Conservation (phyloP, 1,140 invertebrate species). For the Hormaphis cornu region DNA sequence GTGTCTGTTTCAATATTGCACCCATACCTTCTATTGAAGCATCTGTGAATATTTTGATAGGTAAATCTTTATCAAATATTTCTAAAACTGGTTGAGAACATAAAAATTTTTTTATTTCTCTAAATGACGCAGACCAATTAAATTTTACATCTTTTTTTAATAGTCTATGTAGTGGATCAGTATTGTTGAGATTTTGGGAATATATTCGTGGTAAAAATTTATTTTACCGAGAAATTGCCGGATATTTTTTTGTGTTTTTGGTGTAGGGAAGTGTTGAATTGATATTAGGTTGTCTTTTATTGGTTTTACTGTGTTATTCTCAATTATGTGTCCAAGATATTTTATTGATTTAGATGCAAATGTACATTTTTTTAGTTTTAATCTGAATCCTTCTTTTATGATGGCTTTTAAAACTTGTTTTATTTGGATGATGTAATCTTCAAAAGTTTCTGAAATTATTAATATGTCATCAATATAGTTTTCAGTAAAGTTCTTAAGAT, state of each 20-base stretch:
- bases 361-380: conserved; percentile 41
- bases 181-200: not conserved
- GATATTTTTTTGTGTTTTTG: conserved; percentile 36
- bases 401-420: conserved; percentile 36
- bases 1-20: too few species aligned
- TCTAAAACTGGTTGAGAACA: too few species aligned
- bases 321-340: conserved; percentile 40
- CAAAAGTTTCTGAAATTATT: conserved; percentile 34
- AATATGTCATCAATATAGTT: conserved; percentile 37
- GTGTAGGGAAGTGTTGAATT: conserved; percentile 39
- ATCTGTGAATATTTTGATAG: not conserved
- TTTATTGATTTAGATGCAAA: conserved; percentile 40
- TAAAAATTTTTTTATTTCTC: too few species aligned
- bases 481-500: conserved; percentile 27
- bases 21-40: conserved; percentile 31
- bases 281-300: too few species aligned
- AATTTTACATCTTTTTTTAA: too few species aligned
- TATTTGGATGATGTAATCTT: conserved; percentile 36
- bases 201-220: too few species aligned
- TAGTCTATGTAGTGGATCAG: not conserved
- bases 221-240: conserved; percentile 40
- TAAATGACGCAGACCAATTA: too few species aligned
- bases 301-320: conserved; percentile 39
- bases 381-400: conserved; percentile 39
- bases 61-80: not conserved